Evolutionary conservation across 2,113 vertebrate genomes (phyloP).

Genomic region (Prinia subflava): DNA sequence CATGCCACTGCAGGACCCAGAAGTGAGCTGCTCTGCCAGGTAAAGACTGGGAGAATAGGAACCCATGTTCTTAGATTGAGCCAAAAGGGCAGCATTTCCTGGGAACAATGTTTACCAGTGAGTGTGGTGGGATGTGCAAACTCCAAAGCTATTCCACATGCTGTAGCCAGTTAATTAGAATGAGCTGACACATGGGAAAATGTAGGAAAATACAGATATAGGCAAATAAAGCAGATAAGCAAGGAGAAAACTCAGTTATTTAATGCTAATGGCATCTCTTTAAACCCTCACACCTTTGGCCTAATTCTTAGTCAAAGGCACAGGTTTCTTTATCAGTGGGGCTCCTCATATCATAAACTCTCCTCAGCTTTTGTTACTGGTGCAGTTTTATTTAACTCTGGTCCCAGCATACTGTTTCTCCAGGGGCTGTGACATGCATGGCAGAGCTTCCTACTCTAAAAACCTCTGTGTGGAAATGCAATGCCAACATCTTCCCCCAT

Average conservation of each 20-base stretch:
- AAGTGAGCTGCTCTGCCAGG: not conserved
- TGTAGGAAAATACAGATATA: not conserved
- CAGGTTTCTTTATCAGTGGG: not conserved
- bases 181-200: not conserved
- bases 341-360: not conserved
- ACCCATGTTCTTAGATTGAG: not conserved
- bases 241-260: not conserved
- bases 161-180: not conserved
- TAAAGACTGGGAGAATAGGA: not conserved
- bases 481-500: too few relatives aligned
- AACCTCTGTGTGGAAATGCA: not conserved
- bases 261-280: not conserved
- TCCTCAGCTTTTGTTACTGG: not conserved
- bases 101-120: not conserved
- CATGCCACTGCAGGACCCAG: accelerated
- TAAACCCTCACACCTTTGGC: not conserved
- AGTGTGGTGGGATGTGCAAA: not conserved
- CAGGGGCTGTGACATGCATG: not conserved
- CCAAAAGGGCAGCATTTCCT: not conserved
- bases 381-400: not conserved
- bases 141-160: not conserved
- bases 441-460: not conserved
- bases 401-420: not conserved
- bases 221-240: not conserved
- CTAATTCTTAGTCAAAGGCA: not conserved